phyloP scores from a whole-genome alignment of 2,888 invertebrate genomes.

The Eledona agricola region DNA sequence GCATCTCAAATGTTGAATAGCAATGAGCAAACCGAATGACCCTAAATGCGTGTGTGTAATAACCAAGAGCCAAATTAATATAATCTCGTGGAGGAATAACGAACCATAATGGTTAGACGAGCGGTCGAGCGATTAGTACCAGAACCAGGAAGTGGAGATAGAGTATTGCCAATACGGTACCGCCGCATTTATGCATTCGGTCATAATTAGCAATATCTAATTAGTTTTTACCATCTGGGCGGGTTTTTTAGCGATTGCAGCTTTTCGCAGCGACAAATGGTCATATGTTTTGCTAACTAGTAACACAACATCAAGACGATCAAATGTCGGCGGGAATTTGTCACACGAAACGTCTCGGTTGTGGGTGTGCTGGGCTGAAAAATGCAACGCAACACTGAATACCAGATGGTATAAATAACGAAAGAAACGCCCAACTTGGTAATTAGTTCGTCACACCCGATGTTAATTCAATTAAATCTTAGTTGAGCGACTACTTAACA shows the following conservation, averaged over 20 bases:
- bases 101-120: slow-evolving; percentile 10
- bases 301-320: slow-evolving; percentile 38
- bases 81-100: slow-evolving; percentile 19
- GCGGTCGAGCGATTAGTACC: slow-evolving; percentile 18
- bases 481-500: slow-evolving; percentile 24
- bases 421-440: too few relatives aligned
- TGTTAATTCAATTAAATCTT: slow-evolving; percentile 31
- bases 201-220: slow-evolving; percentile 25
- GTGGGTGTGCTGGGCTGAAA: slow-evolving; percentile 17
- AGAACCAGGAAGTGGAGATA: slow-evolving; percentile 28
- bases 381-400: slow-evolving; percentile 4
- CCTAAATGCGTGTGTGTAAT: slow-evolving; percentile 19
- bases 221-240: slow-evolving; percentile 6
- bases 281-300: slow-evolving; percentile 36
- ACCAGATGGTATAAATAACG: slow-evolving; percentile 3
- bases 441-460: slow-evolving; percentile 7
- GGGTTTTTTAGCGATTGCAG: slow-evolving; percentile 17
- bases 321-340: slow-evolving; percentile 37
- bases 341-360: slow-evolving; percentile 34
- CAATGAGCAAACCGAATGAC: slow-evolving; percentile 21
- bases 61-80: slow-evolving; percentile 27
- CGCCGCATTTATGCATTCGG: slow-evolving; percentile 13
- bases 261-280: slow-evolving; percentile 31
- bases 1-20: slow-evolving; percentile 24
- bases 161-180: slow-evolving; percentile 27